Evolutionary conservation across 2,113 vertebrate genomes (phyloP), one percentile per base, ranked within the genome.

Genomic region (Elaphurus davidianus): DNA sequence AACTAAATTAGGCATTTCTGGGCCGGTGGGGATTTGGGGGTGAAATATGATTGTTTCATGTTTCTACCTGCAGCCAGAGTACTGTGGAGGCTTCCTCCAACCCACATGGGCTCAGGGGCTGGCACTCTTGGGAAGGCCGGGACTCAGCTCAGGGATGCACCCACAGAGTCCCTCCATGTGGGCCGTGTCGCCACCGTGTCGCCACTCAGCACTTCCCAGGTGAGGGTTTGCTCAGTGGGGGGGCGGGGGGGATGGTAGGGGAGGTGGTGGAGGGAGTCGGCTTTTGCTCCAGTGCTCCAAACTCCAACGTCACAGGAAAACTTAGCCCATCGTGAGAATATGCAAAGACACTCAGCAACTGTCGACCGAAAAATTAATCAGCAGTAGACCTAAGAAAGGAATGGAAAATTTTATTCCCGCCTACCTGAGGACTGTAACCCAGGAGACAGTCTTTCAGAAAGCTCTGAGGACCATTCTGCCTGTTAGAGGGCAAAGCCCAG

Each of bases 171-270:
- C 12, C 52, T n/a, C 21, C 23, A 7, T 2, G n/a, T 7, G n/a
- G 36, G 55, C 55, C 0, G 0, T 27, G n/a, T 19, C 11, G 47
- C 74, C 33, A 57, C 54, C 90, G n/a, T n/a, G n/a, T n/a, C 5
- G 19, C 10, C 52, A 64, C 28, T 21, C 64, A 86, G 17, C 62
- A 17, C 21, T 43, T 33, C 45, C 78, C 59, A 33, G 60, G 36
- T 17, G 15, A 84, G 57, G 33, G 57, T 47, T 67, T 67, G 33
- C 64, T 84, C 33, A 6, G 10, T 50, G 5, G 0, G 7, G 14
- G 0, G 13, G 3, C 23, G 36, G 7, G 4, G 0, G 0, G 6
- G 13, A 5, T 2, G 23, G 3, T 12, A 12, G 57, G 10, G 57
- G 25, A 59, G n/a, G 19, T 2, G 19, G 33, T 9, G 3, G 40